A percentile compares a stretch with the other conserved stretches of the same genome.
Evolutionary conservation across 2,113 vertebrate species (phyloP).

Genomic region (Athene cunicularia): DNA sequence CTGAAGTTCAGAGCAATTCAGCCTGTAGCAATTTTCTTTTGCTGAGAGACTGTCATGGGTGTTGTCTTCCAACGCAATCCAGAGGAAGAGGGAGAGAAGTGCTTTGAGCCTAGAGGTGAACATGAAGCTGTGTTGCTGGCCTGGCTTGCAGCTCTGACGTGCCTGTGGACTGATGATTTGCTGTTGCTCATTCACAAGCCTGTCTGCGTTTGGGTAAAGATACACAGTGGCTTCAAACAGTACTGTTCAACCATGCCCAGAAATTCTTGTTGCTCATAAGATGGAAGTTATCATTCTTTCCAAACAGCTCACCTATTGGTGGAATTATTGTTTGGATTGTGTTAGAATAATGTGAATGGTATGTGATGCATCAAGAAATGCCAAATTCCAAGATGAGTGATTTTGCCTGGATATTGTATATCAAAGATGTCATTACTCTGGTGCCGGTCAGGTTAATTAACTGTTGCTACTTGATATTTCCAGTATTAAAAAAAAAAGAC

Average conservation of each 20-base stretch:
- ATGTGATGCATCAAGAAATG: background rate
- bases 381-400: background rate
- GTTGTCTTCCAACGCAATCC: background rate
- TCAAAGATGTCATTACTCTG: background rate
- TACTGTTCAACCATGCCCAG: background rate
- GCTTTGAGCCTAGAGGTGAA: background rate
- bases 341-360: background rate
- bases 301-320: background rate
- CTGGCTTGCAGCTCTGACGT: background rate
- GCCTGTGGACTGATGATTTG: background rate
- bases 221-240: background rate
- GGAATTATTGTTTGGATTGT: background rate
- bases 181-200: background rate
- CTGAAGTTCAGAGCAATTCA: background rate
- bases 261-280: background rate
- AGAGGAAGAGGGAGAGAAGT: background rate
- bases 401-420: background rate
- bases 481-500: background rate
- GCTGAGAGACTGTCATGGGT: background rate
- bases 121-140: accelerated
- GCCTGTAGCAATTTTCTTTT: background rate
- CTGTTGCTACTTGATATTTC: background rate
- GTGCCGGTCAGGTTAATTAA: background rate
- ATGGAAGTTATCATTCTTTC: background rate
- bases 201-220: background rate